These are phyloP conservation scores for Lydus trimaculatus DNA, from an alignment of 2,888 invertebrate genomes.

Conservation along the genomic window DNA sequence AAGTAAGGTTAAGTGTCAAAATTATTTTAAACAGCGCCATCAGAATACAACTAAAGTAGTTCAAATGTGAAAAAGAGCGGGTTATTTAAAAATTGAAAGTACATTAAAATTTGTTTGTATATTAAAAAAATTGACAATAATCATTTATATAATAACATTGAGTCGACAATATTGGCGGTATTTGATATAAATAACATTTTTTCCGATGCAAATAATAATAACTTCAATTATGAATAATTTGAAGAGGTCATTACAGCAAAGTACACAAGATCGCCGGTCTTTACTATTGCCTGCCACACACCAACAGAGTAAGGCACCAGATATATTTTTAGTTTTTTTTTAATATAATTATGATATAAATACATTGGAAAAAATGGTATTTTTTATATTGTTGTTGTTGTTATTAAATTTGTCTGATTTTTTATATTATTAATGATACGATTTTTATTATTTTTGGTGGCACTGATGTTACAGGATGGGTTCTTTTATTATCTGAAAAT, in stretches of 20 bases:
- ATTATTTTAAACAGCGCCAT: too few relatives aligned
- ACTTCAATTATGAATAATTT: conserved; percentile 42
- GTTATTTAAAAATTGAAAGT: neutral
- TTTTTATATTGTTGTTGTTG: conserved; percentile 42
- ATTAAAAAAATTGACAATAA: conserved; percentile 62
- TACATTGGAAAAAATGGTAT: conserved; percentile 61
- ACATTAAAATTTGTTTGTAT: conserved; percentile 59
- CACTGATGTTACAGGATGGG: conserved; percentile 52
- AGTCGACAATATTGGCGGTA: conserved; percentile 58
- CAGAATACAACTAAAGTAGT: conserved; percentile 7
- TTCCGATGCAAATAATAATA: conserved; percentile 52
- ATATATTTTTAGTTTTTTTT: conserved; percentile 27
- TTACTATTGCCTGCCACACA: conserved; percentile 57
- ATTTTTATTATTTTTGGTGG: conserved; percentile 53
- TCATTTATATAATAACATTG: conserved; percentile 59
- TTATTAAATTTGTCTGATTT: conserved; percentile 31
- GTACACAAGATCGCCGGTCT: conserved; percentile 51
- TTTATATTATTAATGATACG: neutral
- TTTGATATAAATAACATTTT: conserved; percentile 58
- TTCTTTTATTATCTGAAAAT: conserved; percentile 38
- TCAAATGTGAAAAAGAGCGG: neutral
- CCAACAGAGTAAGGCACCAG: conserved; percentile 61
- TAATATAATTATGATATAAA: conserved; percentile 52
- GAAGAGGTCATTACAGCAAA: conserved; percentile 42
- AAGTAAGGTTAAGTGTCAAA: neutral